Base-by-base conservation (phyloP, 2,797 vertebrate genomes). In the Callimico goeldii region DNA sequence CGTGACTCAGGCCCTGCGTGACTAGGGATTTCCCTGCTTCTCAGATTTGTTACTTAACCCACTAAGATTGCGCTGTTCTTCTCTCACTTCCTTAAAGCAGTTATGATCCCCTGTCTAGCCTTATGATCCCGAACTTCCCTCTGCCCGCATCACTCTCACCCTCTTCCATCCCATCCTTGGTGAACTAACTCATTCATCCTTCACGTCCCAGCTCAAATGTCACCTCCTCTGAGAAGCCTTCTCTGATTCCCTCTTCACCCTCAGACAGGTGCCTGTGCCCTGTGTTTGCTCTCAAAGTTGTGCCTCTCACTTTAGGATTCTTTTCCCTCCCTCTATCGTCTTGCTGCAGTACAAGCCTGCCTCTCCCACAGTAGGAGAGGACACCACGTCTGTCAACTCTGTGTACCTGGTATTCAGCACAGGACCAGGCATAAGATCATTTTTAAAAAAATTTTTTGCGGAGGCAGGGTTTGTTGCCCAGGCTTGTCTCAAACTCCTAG, bases 31-130 rank as follows among this genome's bases (percentile, higher is more conserved):
- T 30, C 17, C 6, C 15, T 26, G 80, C 39, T 33, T 83, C 77
- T 83, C 19, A 52, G 57, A 0, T 82, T 50, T 33, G 24, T 95
- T 88, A 46, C 39, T 96, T 79, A 84, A 13, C 33, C 3, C 28
- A 14, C 58, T 41, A 12, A 26, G 4, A 28, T 7, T 2, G 4
- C 10, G 0, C 13, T 30, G 33, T 17, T 1, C 26, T 75, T n/a
- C 61, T 97, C 81, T 91, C 77, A 76, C 89, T 94, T 96, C 92
- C 91, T 94, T 91, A 76, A 43, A 82, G 43, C 43, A 28, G 11
- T 70, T 41, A 57, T 8, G n/a, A 55, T 19, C 33, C 9, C 17
- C n/a, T n/a, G 30, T 22, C 61, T 0, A 33, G 33, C 64, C 13
- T 52, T 41, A 10, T 30, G 73, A 7, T 61, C 61, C n/a, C n/a